phyloP scores from a whole-genome alignment of 2,888 invertebrate genomes.

The Eilema depressum region DNA sequence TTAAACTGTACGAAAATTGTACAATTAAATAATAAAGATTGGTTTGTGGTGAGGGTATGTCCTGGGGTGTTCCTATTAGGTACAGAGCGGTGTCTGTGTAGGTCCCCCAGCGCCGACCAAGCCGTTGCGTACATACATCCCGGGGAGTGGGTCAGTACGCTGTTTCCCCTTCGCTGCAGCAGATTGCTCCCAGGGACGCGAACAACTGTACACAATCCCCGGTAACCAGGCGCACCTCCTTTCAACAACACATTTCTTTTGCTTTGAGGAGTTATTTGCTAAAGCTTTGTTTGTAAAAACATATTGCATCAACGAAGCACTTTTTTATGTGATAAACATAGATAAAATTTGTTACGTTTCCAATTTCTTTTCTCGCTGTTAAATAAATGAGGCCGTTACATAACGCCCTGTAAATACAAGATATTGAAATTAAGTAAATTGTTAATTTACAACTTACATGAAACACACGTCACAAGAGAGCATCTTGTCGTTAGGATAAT shows the following conservation, averaged over 20 bases:
- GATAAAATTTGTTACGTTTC: constrained; percentile 22
- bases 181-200: constrained; percentile 71
- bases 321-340: constrained; percentile 33
- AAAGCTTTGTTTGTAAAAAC: constrained; percentile 54
- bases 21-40: not conserved
- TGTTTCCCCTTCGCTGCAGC: constrained; percentile 73
- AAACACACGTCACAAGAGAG: too few relatives aligned
- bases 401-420: not conserved
- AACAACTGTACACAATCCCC: constrained; percentile 80
- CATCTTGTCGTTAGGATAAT: too few relatives aligned
- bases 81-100: constrained; percentile 71
- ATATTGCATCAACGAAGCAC: constrained; percentile 49
- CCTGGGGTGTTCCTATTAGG: constrained; percentile 48
- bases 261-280: constrained; percentile 68
- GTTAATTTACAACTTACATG: not conserved
- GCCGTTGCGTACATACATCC: constrained; percentile 75
- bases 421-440: not conserved
- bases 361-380: not conserved
- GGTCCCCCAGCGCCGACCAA: constrained; percentile 75
- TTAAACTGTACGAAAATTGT: not conserved
- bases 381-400: not conserved
- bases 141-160: constrained; percentile 75
- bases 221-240: constrained; percentile 70
- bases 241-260: constrained; percentile 59
- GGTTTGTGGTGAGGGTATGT: constrained; percentile 17